Evolutionary conservation across 2,888 invertebrate genomes (phyloP).

Genomic region (Omphaloscelis lunosa): DNA sequence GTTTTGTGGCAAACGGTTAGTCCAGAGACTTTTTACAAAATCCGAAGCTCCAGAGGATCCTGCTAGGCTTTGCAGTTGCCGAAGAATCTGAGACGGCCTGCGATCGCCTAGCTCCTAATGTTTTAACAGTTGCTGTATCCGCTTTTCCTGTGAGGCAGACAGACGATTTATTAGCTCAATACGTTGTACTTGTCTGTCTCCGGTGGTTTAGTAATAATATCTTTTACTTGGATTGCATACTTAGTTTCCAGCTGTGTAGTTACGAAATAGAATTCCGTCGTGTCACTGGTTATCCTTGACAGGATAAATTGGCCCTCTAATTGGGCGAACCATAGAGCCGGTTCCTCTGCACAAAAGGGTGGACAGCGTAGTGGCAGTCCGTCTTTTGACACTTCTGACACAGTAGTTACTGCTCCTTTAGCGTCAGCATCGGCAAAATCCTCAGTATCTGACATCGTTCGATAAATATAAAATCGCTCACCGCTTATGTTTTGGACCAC

Average conservation of each 20-base stretch:
- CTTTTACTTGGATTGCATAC: slow-evolving; percentile 44
- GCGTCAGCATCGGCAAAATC: not conserved
- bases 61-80: not conserved
- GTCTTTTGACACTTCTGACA: not conserved
- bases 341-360: not conserved
- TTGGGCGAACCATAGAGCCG: slow-evolving; percentile 21
- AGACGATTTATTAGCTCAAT: slow-evolving; percentile 18
- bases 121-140: not conserved
- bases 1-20: not conserved
- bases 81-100: slow-evolving; percentile 26
- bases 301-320: slow-evolving; percentile 64
- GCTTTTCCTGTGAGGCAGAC: slow-evolving; percentile 1
- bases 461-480: not conserved
- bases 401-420: not conserved
- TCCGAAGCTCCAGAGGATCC: slow-evolving; percentile 3
- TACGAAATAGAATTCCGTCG: slow-evolving; percentile 52
- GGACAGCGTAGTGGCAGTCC: not conserved
- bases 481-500: not conserved
- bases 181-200: slow-evolving; percentile 32
- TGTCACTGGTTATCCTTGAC: slow-evolving; percentile 52
- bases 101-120: slow-evolving; percentile 4
- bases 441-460: not conserved
- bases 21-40: not conserved
- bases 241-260: slow-evolving; percentile 6
- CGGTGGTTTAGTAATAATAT: slow-evolving; percentile 44